A percentile compares a stretch with the other conserved stretches of the same genome.
phyloP scores from a whole-genome alignment of 1,140 invertebrate genomes.

The Panulirus ornatus region DNA sequence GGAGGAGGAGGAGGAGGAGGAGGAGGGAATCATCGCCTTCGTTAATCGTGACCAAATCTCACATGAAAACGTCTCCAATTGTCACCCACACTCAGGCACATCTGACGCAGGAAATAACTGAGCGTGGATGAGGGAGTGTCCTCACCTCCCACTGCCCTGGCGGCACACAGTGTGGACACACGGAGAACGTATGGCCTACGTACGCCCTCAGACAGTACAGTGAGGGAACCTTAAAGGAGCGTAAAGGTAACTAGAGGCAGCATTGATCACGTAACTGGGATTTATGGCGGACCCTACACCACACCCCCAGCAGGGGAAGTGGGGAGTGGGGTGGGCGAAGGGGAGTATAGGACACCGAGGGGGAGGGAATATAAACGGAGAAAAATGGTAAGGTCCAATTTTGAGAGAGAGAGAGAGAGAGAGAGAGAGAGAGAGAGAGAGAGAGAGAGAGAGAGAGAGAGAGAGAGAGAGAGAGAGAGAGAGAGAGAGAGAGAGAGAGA shows the following conservation, averaged over 20 bases:
- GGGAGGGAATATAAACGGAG: not conserved
- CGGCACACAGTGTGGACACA: no score
- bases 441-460: conserved; percentile 12
- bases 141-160: no score
- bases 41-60: no score
- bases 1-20: conserved; percentile 16
- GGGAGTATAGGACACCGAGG: not conserved
- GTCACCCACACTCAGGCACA: no score
- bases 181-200: no score
- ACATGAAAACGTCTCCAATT: no score
- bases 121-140: no score
- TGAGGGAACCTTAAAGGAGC: not conserved
- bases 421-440: conserved; percentile 40
- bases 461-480: not conserved
- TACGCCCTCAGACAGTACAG: no score
- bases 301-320: not conserved
- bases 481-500: not conserved
- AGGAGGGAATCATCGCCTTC: no score
- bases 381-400: not conserved
- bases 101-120: no score
- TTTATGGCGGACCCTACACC: conserved; percentile 11
- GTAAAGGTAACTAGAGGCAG: conserved; percentile 3
- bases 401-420: conserved; percentile 25
- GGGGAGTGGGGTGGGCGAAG: not conserved
- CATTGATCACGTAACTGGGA: conserved; percentile 11